Evolutionary conservation across 2,113 vertebrate genomes (phyloP).

Genomic region (Lota lota): DNA sequence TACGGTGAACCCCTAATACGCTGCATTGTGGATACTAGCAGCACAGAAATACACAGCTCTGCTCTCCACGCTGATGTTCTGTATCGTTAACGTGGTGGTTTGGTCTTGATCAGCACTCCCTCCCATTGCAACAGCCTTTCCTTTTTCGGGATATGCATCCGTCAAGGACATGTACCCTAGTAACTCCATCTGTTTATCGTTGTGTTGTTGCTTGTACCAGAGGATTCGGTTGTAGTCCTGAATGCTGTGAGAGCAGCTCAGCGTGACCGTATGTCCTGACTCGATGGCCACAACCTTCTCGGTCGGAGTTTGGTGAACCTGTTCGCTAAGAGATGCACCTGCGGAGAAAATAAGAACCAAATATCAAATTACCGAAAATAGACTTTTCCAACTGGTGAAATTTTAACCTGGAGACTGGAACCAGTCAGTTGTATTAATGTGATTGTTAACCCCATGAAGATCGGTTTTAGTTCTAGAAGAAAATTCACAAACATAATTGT

Average conservation of each 20-base stretch:
- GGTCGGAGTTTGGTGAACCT: constrained; percentile 29
- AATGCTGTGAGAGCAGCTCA: constrained; percentile 44
- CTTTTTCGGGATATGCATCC: neutral
- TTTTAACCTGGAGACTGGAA: too few species aligned
- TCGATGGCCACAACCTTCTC: constrained; percentile 6
- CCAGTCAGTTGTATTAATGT: too few species aligned
- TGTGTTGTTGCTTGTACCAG: constrained; percentile 52
- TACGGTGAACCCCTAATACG: constrained; percentile 6
- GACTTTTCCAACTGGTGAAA: too few species aligned
- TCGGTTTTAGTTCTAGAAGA: too few species aligned
- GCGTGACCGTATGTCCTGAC: neutral
- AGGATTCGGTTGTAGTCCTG: constrained; percentile 5
- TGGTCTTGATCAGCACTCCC: constrained; percentile 14
- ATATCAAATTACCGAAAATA: neutral
- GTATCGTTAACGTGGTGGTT: constrained; percentile 18
- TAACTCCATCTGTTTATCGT: constrained; percentile 10
- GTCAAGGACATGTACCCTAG: constrained; percentile 27
- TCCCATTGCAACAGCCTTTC: constrained; percentile 1
- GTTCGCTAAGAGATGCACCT: constrained; percentile 25
- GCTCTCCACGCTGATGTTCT: neutral
- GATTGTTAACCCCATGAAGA: too few species aligned
- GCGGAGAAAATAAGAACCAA: neutral
- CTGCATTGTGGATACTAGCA: constrained; percentile 34
- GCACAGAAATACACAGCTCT: constrained; percentile 50
- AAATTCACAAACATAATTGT: too few species aligned